Conservation (phyloP, 1,140 invertebrate species). For the silkworm (Bombyx mori) region ASM3026992v2 NC_085110.1:9254501-9255000, state of each 20-base stretch:
- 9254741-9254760: constrained; percentile 10
- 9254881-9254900: constrained; percentile 51
- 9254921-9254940: constrained; percentile 54
- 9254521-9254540: no score
- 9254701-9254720: not conserved
- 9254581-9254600: no score
- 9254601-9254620: no score
- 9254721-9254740: no score
- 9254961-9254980: no score
- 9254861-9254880: constrained; percentile 48
- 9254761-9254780: constrained; percentile 27
- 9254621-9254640: no score
- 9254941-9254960: constrained; percentile 24
- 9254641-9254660: no score
- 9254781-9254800: constrained; percentile 42
- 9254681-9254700: not conserved
- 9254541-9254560: no score
- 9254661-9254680: no score
- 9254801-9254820: constrained; percentile 41
- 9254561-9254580: no score
- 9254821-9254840: constrained; percentile 60
- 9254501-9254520: no score
- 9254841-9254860: constrained; percentile 44
- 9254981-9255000: no score
- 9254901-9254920: constrained; percentile 59